Conservation (phyloP, 2,797 vertebrate species). For the Esox lucius region DNA sequence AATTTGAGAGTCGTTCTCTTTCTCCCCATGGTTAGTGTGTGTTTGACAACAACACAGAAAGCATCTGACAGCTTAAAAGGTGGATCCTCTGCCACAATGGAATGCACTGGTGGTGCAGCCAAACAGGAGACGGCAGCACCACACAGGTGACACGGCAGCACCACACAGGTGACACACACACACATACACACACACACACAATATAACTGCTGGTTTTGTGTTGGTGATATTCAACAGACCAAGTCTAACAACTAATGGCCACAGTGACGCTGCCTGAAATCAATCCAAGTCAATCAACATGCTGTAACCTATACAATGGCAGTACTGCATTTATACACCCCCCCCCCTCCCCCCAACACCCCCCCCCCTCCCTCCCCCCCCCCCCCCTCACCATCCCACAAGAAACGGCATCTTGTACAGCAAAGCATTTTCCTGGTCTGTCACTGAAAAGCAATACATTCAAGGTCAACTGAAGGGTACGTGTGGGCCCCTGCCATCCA, state of each 20-base stretch:
- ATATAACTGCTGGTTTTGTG: neutral
- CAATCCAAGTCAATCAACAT: neutral
- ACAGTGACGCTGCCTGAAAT: neutral
- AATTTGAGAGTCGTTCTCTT: neutral
- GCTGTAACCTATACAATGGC: neutral
- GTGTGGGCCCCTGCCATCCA: slow-evolving; percentile 32
- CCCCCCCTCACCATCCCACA: slow-evolving; percentile 38
- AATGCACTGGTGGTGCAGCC: neutral
- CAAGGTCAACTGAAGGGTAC: slow-evolving; percentile 37
- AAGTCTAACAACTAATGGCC: neutral
- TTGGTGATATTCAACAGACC: neutral
- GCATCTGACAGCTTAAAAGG: neutral
- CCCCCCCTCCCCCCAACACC: neutral
- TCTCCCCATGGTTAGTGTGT: neutral
- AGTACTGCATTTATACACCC: neutral
- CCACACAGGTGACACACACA: too few relatives aligned
- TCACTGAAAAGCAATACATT: slow-evolving; percentile 19
- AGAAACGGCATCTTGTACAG: slow-evolving; percentile 13
- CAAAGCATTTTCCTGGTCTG: slow-evolving; percentile 20
- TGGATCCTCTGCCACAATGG: neutral
- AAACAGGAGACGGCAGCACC: neutral
- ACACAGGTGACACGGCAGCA: neutral
- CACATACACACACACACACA: neutral
- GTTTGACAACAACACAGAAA: neutral
- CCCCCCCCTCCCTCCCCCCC: slow-evolving; percentile 30